Conservation (phyloP, 2,888 invertebrate species). For the Xanthia togata region DNA sequence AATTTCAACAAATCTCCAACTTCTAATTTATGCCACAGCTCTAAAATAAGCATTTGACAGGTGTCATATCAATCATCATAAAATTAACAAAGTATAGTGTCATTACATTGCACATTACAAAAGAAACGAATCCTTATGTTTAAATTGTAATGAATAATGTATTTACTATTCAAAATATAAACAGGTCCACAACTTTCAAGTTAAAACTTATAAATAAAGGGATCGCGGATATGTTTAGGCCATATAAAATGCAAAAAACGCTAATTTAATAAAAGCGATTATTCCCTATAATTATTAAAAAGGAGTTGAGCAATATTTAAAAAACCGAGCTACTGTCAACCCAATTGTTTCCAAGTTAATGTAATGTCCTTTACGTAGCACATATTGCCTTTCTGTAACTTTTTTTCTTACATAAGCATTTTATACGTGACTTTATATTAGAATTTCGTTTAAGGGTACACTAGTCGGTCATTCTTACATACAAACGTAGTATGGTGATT, state of each 20-base stretch:
- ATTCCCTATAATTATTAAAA: slow-evolving; percentile 32
- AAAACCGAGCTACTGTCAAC: slow-evolving; percentile 41
- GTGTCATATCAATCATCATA: neutral
- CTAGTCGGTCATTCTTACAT: too few relatives aligned
- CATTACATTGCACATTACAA: slow-evolving; percentile 4
- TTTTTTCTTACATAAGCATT: neutral
- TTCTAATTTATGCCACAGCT: neutral
- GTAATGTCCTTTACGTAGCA: slow-evolving; percentile 25
- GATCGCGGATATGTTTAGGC: slow-evolving; percentile 61
- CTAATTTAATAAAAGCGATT: slow-evolving; percentile 46
- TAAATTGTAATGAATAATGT: slow-evolving; percentile 11
- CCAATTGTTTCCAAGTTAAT: slow-evolving; percentile 57
- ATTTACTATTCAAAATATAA: neutral
- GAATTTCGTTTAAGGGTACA: neutral
- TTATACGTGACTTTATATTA: neutral
- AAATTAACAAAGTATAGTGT: neutral
- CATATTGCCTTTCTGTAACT: slow-evolving; percentile 18
- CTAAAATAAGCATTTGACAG: neutral
- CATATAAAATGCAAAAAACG: slow-evolving; percentile 43
- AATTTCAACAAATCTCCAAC: neutral
- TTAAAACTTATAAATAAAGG: slow-evolving; percentile 36
- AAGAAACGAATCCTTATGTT: neutral
- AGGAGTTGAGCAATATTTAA: slow-evolving; percentile 61
- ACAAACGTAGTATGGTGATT: too few relatives aligned
- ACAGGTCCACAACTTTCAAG: slow-evolving; percentile 1